Base-by-base conservation (phyloP, 37 sponge, comb jelly and placozoan species). In the Cliona cf. orientalis region DNA sequence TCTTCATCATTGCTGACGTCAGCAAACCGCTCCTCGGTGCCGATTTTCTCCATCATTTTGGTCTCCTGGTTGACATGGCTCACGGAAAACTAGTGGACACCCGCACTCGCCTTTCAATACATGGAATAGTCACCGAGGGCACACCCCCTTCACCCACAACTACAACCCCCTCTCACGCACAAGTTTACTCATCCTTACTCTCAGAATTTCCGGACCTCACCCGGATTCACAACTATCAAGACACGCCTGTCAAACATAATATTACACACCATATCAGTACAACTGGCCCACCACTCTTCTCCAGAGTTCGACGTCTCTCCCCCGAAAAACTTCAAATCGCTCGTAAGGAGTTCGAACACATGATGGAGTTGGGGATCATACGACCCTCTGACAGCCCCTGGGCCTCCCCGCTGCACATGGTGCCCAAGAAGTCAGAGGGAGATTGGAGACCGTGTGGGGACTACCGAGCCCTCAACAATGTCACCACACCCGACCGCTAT, bases 361-460 rank as follows among this genome's bases (percentile, higher is more conserved):
- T 90, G 90, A 60, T 90, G 14, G 58, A 90, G 32, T 71, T 84
- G 25, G 81, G 80, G 26, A 90, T 90, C 71, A 74, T 90, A 7
- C 85, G 69, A 22, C 91, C 86, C 28, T 91, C 91, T n/a, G 57
- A 59, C 1, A 86, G 86, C 58, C 23, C 58, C 46, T 91, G 91
- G 91, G 41, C 91, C 38, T 86, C 86, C 22, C 91, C 91, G 0
- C 72, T 86, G 40, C 84, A 89, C 74, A 83, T 89, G 90, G 90
- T 83, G 25, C 84, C 90, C 39, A 89, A 89, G 80, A 79, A 79
- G 81, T 40, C 74, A 25, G 25, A 35, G 64, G 74, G 79, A 38
- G 79, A 91, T 46, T 86, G 92, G 92, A 53, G 87, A 6, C 92
- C 87, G 19, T 86, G 92, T 78, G 92, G 84, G 25, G 92, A 87